phyloP scores from a whole-genome alignment of 2,113 vertebrate species.

The Chitala chitala region DNA sequence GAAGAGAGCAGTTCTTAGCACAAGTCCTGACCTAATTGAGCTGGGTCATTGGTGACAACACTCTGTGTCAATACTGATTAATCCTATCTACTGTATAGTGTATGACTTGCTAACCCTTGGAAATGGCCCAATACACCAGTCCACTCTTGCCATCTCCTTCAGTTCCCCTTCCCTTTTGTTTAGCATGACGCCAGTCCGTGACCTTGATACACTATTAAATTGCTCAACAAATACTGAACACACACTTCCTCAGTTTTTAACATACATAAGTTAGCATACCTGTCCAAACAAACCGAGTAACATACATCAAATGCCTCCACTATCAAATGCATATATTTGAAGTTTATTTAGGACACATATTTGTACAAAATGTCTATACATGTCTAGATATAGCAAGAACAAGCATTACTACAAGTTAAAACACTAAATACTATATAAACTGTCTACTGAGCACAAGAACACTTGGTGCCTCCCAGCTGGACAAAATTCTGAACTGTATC shows the following conservation, averaged over 20 bases:
- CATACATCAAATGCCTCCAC: no score
- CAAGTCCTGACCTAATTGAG: conserved; percentile 26
- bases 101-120: conserved; percentile 18
- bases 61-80: conserved; percentile 24
- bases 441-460: conserved; percentile 8
- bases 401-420: no score
- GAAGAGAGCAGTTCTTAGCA: conserved; percentile 19
- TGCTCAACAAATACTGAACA: no score
- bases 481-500: not conserved
- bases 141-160: not conserved
- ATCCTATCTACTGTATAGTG: conserved; percentile 23
- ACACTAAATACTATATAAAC: no score
- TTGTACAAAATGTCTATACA: not conserved
- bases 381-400: no score
- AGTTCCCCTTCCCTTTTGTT: not conserved
- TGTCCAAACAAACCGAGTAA: no score
- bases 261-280: no score
- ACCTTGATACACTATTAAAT: not conserved
- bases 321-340: no score
- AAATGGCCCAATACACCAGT: conserved; percentile 22
- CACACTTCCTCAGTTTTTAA: no score
- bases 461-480: not conserved
- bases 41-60: conserved; percentile 2
- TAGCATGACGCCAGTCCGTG: not conserved
- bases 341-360: not conserved